Evolutionary conservation across 2,113 vertebrate species (phyloP).

Genomic region (Corydoras sp.): DNA sequence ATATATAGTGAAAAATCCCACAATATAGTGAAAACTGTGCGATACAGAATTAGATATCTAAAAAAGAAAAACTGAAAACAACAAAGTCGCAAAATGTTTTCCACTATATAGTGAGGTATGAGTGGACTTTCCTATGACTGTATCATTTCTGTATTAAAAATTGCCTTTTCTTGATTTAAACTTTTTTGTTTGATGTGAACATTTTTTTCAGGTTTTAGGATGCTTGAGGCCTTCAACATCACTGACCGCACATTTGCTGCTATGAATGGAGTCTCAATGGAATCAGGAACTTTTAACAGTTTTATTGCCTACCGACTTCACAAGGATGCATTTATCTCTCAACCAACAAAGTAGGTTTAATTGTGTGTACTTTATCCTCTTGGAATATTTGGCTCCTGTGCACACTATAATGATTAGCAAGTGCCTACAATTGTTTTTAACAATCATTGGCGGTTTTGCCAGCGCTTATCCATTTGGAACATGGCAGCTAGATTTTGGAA

Average conservation of each 20-base stretch:
- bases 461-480: slow-evolving; percentile 29
- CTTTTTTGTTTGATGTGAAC: neutral
- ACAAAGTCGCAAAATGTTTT: too few species aligned
- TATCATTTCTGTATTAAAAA: neutral
- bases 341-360: slow-evolving; percentile 81
- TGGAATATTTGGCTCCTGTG: slow-evolving; percentile 19
- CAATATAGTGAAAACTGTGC: too few species aligned
- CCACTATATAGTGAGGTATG: too few species aligned
- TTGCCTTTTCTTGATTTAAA: slow-evolving; percentile 1
- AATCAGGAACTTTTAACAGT: slow-evolving; percentile 91
- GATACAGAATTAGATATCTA: too few species aligned
- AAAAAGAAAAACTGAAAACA: too few species aligned
- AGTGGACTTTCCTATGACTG: too few species aligned
- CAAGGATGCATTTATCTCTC: slow-evolving; percentile 85
- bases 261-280: slow-evolving; percentile 89
- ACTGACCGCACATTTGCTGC: slow-evolving; percentile 86
- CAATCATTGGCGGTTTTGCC: slow-evolving; percentile 32
- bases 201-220: slow-evolving; percentile 81
- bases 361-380: neutral
- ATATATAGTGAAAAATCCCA: too few species aligned
- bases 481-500: slow-evolving; percentile 11
- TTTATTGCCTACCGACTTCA: slow-evolving; percentile 84
- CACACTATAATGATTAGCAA: slow-evolving; percentile 36
- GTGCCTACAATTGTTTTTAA: slow-evolving; percentile 50
- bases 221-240: slow-evolving; percentile 95